Conservation (phyloP, 2,888 invertebrate species). For the Phytoseiulus persimilis region DNA sequence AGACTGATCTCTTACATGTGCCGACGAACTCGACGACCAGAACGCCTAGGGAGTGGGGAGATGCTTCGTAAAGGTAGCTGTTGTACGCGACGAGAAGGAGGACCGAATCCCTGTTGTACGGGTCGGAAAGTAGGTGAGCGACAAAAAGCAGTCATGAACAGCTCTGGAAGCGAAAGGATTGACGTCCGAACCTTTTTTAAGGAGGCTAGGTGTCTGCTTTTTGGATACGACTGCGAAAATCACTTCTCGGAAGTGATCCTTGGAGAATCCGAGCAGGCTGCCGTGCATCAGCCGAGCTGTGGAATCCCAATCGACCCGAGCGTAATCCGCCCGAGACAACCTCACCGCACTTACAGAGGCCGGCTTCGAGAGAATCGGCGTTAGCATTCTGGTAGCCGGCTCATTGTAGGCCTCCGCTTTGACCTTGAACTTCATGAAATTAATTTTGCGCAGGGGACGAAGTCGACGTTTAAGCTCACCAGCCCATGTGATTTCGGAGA, state of each 20-base stretch:
- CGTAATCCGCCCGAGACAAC: background rate
- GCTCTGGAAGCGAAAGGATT: no score
- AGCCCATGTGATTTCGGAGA: background rate
- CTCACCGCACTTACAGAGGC: background rate
- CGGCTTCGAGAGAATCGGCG: background rate
- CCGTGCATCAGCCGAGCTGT: slow-evolving; percentile 62
- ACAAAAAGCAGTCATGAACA: no score
- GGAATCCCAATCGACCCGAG: slow-evolving; percentile 49
- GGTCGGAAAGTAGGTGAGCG: no score
- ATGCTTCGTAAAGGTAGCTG: slow-evolving; percentile 43
- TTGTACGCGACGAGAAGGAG: no score
- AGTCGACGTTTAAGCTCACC: background rate
- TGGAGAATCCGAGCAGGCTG: slow-evolving; percentile 64
- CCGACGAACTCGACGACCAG: background rate
- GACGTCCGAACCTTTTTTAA: slow-evolving; percentile 56
- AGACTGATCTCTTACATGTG: background rate
- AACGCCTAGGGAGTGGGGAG: background rate
- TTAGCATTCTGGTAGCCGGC: no score
- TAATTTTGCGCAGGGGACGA: no score
- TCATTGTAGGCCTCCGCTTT: no score
- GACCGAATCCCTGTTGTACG: no score
- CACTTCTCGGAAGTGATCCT: slow-evolving; percentile 61
- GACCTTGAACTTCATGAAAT: no score
- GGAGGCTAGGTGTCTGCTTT: slow-evolving; percentile 53
- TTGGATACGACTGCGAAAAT: slow-evolving; percentile 63